Evolutionary conservation across 2,888 invertebrate species (phyloP).

Genomic region (Acleris sparsana): DNA sequence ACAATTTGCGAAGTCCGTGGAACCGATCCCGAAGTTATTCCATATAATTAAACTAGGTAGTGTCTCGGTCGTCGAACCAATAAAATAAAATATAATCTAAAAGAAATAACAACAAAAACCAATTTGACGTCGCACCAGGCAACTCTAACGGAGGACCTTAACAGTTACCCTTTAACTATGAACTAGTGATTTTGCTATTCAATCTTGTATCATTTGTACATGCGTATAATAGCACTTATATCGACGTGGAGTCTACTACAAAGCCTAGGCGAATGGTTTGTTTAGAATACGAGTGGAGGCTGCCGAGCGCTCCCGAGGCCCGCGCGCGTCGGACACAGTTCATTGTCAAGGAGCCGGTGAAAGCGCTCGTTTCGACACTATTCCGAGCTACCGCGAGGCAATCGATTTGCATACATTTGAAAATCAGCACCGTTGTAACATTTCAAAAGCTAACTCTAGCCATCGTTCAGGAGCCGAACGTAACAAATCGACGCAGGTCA

Average conservation of each 20-base stretch:
- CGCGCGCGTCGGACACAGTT: neutral
- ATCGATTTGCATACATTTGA: constrained; percentile 53
- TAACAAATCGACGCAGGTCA: constrained; percentile 14
- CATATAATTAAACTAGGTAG: constrained; percentile 62
- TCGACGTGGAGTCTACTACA: constrained; percentile 61
- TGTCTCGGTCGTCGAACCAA: constrained; percentile 69
- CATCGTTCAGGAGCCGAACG: constrained; percentile 13
- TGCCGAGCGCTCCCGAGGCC: constrained; percentile 1
- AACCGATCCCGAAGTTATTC: constrained; percentile 45
- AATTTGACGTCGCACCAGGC: constrained; percentile 59
- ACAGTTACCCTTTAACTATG: constrained; percentile 53
- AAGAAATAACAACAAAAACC: constrained; percentile 74
- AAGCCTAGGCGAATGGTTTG: constrained; percentile 61
- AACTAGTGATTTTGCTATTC: constrained; percentile 74
- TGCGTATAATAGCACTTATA: constrained; percentile 74
- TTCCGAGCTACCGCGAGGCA: constrained; percentile 44
- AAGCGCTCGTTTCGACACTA: constrained; percentile 42
- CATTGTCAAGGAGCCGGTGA: constrained; percentile 33
- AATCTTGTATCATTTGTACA: constrained; percentile 77
- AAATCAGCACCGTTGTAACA: constrained; percentile 47
- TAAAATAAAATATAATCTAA: constrained; percentile 77
- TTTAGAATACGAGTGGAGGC: constrained; percentile 61
- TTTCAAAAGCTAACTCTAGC: constrained; percentile 22
- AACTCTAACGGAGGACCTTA: constrained; percentile 51
- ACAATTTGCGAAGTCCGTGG: constrained; percentile 42